Conservation (phyloP, 2,888 invertebrate species). For the Ennomos quercinarius region DNA sequence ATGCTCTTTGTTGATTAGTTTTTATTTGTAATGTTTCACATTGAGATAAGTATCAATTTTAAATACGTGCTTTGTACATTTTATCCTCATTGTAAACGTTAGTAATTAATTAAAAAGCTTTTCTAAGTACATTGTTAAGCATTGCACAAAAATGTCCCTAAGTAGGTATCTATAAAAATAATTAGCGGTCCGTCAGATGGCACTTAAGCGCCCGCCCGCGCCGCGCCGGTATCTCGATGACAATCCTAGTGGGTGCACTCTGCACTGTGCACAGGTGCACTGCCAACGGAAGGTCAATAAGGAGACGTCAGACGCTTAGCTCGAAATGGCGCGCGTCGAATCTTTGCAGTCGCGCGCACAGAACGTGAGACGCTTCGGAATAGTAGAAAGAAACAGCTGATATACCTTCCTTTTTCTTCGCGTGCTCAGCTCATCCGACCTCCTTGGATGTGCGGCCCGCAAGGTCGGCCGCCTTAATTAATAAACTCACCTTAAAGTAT, state of each 20-base stretch:
- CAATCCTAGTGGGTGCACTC: conserved; percentile 42
- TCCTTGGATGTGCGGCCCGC: conserved; percentile 84
- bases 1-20: conserved; percentile 70
- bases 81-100: too few species aligned
- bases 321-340: conserved; percentile 68
- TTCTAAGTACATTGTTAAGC: background rate
- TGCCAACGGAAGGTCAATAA: conserved; percentile 83
- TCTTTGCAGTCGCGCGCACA: conserved; percentile 61
- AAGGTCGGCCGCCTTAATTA: conserved; percentile 85
- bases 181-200: conserved; percentile 22
- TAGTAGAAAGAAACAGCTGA: conserved; percentile 39
- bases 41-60: too few species aligned
- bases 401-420: conserved; percentile 63
- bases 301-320: conserved; percentile 72
- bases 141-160: conserved; percentile 6
- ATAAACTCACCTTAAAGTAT: conserved; percentile 85
- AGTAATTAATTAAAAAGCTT: too few species aligned
- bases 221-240: conserved; percentile 49
- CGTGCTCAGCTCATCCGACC: conserved; percentile 71
- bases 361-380: conserved; percentile 36
- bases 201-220: conserved; percentile 14
- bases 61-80: too few species aligned
- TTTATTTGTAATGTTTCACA: conserved; percentile 48
- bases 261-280: conserved; percentile 69
- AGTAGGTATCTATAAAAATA: too few species aligned